phyloP scores from a whole-genome alignment of 2,888 invertebrate genomes.

The Drosophila paranaensis region DNA sequence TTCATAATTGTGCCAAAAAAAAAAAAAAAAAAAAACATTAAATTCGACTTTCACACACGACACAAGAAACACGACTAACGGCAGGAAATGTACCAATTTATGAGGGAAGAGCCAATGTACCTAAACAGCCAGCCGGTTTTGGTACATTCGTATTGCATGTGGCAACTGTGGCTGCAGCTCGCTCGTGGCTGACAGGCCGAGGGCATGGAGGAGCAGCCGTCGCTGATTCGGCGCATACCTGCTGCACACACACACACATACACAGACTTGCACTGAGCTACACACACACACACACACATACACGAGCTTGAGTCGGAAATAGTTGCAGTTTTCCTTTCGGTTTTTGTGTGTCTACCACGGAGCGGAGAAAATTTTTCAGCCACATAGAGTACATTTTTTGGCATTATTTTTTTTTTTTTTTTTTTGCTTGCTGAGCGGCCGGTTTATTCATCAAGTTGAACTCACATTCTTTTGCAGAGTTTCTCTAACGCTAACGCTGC shows the following conservation, averaged over 20 bases:
- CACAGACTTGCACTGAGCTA: neutral
- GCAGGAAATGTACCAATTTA: neutral
- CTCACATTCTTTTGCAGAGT: conserved; percentile 31
- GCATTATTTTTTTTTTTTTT: neutral
- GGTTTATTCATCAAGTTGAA: conserved; percentile 25
- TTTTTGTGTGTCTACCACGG: conserved; percentile 57
- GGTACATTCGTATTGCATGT: neutral
- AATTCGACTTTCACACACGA: no score
- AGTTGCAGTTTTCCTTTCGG: conserved; percentile 59
- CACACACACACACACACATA: conserved; percentile 3
- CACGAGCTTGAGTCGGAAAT: conserved; percentile 13
- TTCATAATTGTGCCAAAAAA: no score
- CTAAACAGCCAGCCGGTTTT: neutral
- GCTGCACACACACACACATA: conserved; percentile 15
- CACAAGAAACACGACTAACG: no score
- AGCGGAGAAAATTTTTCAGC: conserved; percentile 35
- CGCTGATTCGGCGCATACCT: conserved; percentile 68
- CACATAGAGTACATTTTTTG: neutral
- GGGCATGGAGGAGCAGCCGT: neutral
- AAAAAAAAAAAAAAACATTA: no score
- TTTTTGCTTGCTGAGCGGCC: conserved; percentile 4
- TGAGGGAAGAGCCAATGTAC: neutral
- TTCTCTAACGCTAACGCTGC: conserved; percentile 28
- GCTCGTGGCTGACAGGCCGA: neutral
- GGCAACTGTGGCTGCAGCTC: conserved; percentile 1